phyloP scores from a whole-genome alignment of 2,797 vertebrate genomes.

The Nannoperca australis region DNA sequence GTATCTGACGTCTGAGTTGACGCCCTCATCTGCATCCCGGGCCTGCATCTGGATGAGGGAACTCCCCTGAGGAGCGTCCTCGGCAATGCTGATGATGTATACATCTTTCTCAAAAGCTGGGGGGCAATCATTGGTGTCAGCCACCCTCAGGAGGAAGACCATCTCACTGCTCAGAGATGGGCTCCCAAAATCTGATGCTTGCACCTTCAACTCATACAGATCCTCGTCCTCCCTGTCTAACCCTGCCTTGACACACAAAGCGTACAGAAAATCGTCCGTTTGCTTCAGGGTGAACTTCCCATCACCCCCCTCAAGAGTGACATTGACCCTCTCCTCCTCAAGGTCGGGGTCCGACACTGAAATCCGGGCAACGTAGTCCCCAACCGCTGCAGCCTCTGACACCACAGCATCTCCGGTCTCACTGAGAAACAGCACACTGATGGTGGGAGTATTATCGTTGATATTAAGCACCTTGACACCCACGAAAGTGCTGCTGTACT shows the following conservation, averaged over 20 bases:
- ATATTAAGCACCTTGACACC: slow-evolving; percentile 89
- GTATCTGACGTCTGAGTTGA: slow-evolving; percentile 87
- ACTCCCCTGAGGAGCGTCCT: slow-evolving; percentile 87
- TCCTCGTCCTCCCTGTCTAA: slow-evolving; percentile 89
- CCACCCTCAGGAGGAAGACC: slow-evolving; percentile 84
- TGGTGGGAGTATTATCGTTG: slow-evolving; percentile 91
- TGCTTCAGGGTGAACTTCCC: slow-evolving; percentile 86
- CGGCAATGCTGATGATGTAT: slow-evolving; percentile 83
- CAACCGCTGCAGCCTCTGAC: slow-evolving; percentile 87
- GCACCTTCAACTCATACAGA: slow-evolving; percentile 86
- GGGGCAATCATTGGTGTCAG: slow-evolving; percentile 89
- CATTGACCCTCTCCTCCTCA: slow-evolving; percentile 62
- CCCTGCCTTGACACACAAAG: slow-evolving; percentile 87
- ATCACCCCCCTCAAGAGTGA: slow-evolving; percentile 84
- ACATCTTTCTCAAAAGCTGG: slow-evolving; percentile 85
- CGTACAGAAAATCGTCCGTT: slow-evolving; percentile 86
- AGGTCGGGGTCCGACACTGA: slow-evolving; percentile 91
- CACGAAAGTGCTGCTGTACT: slow-evolving; percentile 88
- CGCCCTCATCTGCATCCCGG: slow-evolving; percentile 87
- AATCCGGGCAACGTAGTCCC: slow-evolving; percentile 91
- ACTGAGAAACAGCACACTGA: slow-evolving; percentile 90
- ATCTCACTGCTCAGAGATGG: slow-evolving; percentile 85
- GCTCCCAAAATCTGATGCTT: slow-evolving; percentile 86
- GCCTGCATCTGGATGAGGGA: slow-evolving; percentile 87
- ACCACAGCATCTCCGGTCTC: slow-evolving; percentile 87